Evolutionary conservation across 2,113 vertebrate genomes (phyloP).

Genomic region (Zosterops borbonicus): DNA sequence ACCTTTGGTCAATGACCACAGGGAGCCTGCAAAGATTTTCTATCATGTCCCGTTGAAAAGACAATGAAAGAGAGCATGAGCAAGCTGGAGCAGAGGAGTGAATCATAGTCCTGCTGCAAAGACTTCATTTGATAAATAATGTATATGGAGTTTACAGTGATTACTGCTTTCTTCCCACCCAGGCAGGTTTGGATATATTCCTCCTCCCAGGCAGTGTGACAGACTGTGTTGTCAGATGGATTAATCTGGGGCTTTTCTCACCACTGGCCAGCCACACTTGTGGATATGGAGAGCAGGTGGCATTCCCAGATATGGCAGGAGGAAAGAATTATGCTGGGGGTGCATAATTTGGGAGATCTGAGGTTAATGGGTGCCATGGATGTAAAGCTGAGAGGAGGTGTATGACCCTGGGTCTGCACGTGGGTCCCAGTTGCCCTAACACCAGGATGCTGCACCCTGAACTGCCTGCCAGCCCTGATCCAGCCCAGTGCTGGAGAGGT

Average conservation of each 20-base stretch:
- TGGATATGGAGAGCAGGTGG: neutral
- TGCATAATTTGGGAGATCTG: neutral
- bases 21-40: neutral
- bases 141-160: conserved; percentile 71
- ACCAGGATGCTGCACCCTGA: neutral
- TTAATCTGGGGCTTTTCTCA: conserved; percentile 23
- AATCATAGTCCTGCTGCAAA: conserved; percentile 72
- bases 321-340: neutral
- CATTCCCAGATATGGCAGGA: neutral
- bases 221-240: conserved; percentile 36
- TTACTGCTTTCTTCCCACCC: conserved; percentile 58
- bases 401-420: neutral
- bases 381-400: accelerated
- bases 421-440: neutral
- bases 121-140: conserved; percentile 81
- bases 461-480: accelerated
- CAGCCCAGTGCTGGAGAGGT: neutral
- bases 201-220: conserved; percentile 45
- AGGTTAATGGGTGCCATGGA: accelerated
- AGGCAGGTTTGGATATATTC: conserved; percentile 41
- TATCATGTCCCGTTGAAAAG: neutral
- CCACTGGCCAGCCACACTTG: accelerated
- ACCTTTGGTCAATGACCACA: neutral
- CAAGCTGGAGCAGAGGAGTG: neutral
- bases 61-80: neutral